Conservation (phyloP, 92 coral and sea anemone species). For the Palythoa caribaeorum region DNA sequence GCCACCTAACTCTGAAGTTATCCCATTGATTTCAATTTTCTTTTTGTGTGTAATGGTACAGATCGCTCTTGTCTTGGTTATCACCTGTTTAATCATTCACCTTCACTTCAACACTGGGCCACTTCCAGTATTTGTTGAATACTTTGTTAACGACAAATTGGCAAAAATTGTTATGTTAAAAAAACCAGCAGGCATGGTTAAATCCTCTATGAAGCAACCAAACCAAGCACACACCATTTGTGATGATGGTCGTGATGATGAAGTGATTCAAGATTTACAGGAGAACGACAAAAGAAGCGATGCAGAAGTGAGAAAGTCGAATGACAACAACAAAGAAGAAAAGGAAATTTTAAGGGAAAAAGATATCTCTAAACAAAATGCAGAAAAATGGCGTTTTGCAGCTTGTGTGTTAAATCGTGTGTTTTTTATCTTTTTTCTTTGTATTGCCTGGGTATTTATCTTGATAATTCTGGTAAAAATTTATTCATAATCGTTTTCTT, state of each 20-base stretch:
- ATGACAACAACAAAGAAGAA: background rate
- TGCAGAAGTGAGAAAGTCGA: background rate
- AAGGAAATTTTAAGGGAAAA: background rate
- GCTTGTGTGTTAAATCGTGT: background rate
- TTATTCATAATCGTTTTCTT: background rate
- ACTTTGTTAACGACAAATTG: background rate
- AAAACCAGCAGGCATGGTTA: background rate
- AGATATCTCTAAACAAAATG: background rate
- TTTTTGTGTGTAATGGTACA: slow-evolving; percentile 30
- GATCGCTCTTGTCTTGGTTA: slow-evolving; percentile 40
- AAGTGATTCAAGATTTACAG: background rate
- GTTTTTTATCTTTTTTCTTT: background rate
- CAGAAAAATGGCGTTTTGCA: background rate
- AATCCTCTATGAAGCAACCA: background rate
- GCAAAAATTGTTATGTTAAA: background rate
- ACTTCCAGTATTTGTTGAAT: background rate
- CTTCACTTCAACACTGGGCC: background rate
- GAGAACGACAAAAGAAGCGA: too few relatives aligned
- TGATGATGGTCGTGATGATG: background rate
- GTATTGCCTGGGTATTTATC: background rate
- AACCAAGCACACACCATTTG: background rate
- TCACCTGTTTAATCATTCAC: slow-evolving; percentile 25
- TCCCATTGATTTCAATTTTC: slow-evolving; percentile 44
- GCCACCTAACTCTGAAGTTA: slow-evolving; percentile 52
- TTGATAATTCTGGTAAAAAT: background rate